Evolutionary conservation across 2,113 vertebrate species (phyloP), one percentile per base, ranked within the genome.

Genomic region (Phaethornis superciliosus): DNA sequence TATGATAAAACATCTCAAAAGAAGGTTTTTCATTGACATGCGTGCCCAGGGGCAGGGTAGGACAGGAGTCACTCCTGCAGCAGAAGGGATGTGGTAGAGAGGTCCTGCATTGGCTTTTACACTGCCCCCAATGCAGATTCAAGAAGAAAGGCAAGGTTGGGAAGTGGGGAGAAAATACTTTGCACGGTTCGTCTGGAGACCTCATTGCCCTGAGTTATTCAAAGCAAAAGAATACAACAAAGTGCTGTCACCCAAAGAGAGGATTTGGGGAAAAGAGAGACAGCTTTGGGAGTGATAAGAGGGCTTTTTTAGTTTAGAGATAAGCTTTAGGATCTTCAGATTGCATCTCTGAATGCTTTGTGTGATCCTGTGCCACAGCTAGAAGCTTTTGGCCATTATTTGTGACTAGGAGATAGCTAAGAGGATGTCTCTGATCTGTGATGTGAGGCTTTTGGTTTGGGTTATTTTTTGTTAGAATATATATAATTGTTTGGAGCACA

Each of bases 51-150:
- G 49, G 20, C 1, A 2, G 21, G 10, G 22, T 63, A 37, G 67
- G 55, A 49, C 2, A 8, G 46, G 30, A 65, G 30, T 56, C 2
- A 1, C 21, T 51, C 1, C 30, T 0, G 6, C 35, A 21, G 40
- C 27, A 30, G 51, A 77, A 56, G 40, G 19, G 32, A 27, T 16
- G 10, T 0, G 1, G 55, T 37, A 59, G n/a, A 8, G 1, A 22
- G 21, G 49, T 70, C 52, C 46, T 46, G 44, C 27, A 3, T 22
- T 11, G 2, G 9, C 64, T 72, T 64, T 42, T 64, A 24, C 4
- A 0, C 40, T 79, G 77, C 51, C 76, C 27, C 19, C 24, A 32
- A 28, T 18, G 16, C 22, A 24, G 68, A 87, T 33, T 26, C 15
- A 35, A 46, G n/a, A 40, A 44, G 28, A 47, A 75, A 13, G 37